These are phyloP conservation scores for Hydractinia symbiolongicarpus DNA, from an alignment of 30 jellyfish, hydroid and myxozoan species.

Conservation along the genomic window DNA sequence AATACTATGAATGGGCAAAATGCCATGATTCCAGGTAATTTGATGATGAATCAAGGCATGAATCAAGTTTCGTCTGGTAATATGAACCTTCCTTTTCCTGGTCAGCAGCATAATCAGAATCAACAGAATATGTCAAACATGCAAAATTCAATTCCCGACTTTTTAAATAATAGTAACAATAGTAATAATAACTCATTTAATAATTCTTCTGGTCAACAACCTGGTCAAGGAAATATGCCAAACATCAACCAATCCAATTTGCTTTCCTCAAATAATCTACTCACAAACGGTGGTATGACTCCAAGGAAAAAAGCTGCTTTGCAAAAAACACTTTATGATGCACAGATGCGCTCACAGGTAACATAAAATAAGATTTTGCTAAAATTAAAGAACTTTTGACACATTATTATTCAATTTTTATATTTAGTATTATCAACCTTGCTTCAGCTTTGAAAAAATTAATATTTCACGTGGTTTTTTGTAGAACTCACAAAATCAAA, in stretches of 20 bases:
- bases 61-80: conserved; percentile 25
- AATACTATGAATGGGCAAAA: conserved; percentile 26
- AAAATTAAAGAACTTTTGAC: too few species aligned
- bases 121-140: neutral
- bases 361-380: too few species aligned
- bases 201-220: conserved; percentile 2
- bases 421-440: too few species aligned
- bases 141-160: conserved; percentile 17
- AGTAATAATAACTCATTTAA: neutral
- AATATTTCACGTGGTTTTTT: too few species aligned
- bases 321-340: neutral
- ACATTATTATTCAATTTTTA: too few species aligned
- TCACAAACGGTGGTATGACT: neutral
- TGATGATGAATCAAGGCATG: conserved; percentile 18
- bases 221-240: conserved; percentile 4
- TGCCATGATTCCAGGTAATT: conserved; percentile 22
- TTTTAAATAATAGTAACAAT: conserved; percentile 3
- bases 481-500: too few species aligned
- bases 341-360: neutral
- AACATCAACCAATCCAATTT: neutral
- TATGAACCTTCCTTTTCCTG: neutral
- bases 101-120: neutral
- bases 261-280: neutral
- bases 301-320: conserved; percentile 4
- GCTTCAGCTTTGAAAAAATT: too few species aligned